phyloP scores from a whole-genome alignment of 2,113 vertebrate species.

The Colistium nudipinnis region DNA sequence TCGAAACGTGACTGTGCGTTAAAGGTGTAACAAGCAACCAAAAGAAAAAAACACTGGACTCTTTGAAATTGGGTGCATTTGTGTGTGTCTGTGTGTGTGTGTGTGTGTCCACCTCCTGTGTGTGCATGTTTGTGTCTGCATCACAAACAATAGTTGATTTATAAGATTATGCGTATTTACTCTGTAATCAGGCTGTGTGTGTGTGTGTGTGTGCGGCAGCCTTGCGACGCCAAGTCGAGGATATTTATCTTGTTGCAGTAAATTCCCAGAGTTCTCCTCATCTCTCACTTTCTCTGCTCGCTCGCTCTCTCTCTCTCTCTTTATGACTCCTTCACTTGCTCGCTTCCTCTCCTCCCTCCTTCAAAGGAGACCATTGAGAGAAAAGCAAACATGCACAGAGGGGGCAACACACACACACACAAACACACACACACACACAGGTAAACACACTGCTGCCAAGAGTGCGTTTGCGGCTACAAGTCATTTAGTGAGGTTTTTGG shows the following conservation, averaged over 20 bases:
- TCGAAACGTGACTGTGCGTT: too few species aligned
- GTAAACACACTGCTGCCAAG: constrained; percentile 38
- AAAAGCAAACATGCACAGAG: constrained; percentile 72
- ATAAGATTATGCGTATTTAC: constrained; percentile 78
- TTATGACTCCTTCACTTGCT: constrained; percentile 8
- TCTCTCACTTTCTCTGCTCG: constrained; percentile 30
- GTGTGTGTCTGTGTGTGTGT: constrained; percentile 18
- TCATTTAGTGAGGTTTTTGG: constrained; percentile 50
- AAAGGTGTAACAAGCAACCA: too few species aligned
- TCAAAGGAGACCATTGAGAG: constrained; percentile 80
- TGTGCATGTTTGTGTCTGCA: constrained; percentile 33
- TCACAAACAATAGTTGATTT: constrained; percentile 75
- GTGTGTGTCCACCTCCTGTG: constrained; percentile 32
- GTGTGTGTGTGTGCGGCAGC: constrained; percentile 37
- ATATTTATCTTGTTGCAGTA: constrained; percentile 81
- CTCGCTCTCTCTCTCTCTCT: constrained; percentile 29
- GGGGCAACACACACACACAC: constrained; percentile 53
- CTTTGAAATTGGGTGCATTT: background rate
- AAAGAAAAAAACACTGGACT: background rate
- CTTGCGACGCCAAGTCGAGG: constrained; percentile 65
- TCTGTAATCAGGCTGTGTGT: constrained; percentile 71
- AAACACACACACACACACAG: constrained; percentile 17
- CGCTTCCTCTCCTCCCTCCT: constrained; percentile 45
- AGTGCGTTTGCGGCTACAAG: constrained; percentile 50
- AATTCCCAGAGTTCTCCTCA: constrained; percentile 72